Base-by-base conservation (phyloP, 2,113 vertebrate genomes). In the Acinonyx jubatus region DNA sequence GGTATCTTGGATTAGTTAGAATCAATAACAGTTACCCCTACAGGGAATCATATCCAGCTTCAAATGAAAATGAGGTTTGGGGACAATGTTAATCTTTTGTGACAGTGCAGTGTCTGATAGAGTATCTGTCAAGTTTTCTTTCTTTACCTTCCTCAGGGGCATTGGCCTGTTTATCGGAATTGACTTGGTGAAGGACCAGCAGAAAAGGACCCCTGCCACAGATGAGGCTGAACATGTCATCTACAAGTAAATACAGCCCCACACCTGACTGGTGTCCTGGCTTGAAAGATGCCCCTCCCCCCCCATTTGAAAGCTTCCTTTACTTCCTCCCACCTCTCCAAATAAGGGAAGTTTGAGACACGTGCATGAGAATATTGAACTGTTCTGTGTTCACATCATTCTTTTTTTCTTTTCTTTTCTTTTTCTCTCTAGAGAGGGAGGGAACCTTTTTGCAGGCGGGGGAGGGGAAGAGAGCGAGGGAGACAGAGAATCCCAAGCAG, bases 191-290 rank as follows among this genome's bases (percentile, higher is more conserved):
- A 99, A 97, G 97, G 99, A 99, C 97, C 97, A 48, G 12, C 86
- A 98, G 85, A 99, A 98, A 91, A 98, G 99, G 91, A 99, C 99
- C 1, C 99, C 99, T 1, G 99, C 99, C 29, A 99, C 99, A 2
- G 99, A 99, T 1, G 99, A 99, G 97, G 99, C 99, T 12, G 99
- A 99, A 92, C 99, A 99, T 68, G 93, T 99, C 86, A 99, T 99
- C 97, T 99, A 99, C 97, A 99, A 98, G 98, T 98, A 92, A 95
- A 36, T 4, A 3, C 29, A 2, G 25, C 48, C 33, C 55, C n/a
- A 7, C 15, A 0, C 27, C 65, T 33, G 7, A 11, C 50, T 10
- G 23, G 12, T 25, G 4, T 82, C 94, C 65, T 10, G 25, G n/a
- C 41, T 38, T 27, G 38, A 63, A 63, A 19, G n/a, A 45, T 8